Evolutionary conservation across 1,140 invertebrate genomes (phyloP), one percentile per base, ranked within the genome.

Genomic region (Subanguina moxae): DNA sequence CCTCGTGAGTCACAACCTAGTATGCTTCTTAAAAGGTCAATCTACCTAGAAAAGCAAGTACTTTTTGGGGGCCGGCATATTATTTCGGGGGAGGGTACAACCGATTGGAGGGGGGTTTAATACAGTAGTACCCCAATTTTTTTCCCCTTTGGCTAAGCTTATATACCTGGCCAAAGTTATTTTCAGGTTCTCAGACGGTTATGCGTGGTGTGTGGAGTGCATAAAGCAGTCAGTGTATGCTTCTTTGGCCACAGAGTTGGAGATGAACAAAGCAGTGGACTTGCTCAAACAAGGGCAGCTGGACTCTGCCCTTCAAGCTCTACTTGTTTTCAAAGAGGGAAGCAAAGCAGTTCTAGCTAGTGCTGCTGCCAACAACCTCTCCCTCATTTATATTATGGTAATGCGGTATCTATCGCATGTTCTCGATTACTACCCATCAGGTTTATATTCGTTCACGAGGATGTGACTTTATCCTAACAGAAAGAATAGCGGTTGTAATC

Each of bases 211-310:
- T 74, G 82, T 86, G 25, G 84, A 86, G 27, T 80, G 84, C 57
- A 91, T 94, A 52, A 90, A 90, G 83, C 84, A 84, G 48, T 91
- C 90, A 0, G 88, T 88, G 32, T 90, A 91, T 77, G 85, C 88
- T 11, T 86, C 87, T 72, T 80, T 94, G 32, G 90, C 91, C 19
- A 89, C 90, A 74, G 91, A 94, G 83, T 85, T 95, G 63, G 92
- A 95, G 84, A 91, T 96, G 67, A 93, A 92, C 82, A 94, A 94
- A 84, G 92, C 92, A 0, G 88, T 93, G 58, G 91, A 92, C 80
- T 91, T 89, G 83, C 84, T 96, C 17, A 89, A 90, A 69, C 90
- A 91, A 83, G 88, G 90, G 67, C 90, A 94, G 78, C 87, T 93
- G 15, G 84, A 87, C 56, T 87, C 89, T 82, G 86, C 92, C 0